Evolutionary conservation across 2,113 vertebrate species (phyloP).

Genomic region (Petroica traversi): DNA sequence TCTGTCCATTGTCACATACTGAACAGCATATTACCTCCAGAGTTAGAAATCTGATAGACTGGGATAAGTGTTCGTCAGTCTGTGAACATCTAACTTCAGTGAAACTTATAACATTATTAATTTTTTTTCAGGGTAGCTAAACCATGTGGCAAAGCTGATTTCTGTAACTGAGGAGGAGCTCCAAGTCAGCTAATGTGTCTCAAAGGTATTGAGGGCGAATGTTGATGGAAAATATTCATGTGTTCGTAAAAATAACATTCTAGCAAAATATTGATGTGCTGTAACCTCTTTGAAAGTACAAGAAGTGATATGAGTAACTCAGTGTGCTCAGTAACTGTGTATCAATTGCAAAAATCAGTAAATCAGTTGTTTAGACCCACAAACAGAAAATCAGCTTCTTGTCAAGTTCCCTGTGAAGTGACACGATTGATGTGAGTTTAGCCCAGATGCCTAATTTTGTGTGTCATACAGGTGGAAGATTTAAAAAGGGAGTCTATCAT

Average conservation of each 20-base stretch:
- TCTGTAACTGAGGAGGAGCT: neutral
- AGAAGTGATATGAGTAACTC: neutral
- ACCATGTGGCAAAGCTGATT: neutral
- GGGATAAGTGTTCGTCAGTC: neutral
- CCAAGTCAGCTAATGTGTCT: neutral
- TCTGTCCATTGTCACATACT: neutral
- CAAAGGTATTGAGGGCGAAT: neutral
- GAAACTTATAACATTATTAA: neutral
- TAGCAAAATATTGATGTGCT: neutral
- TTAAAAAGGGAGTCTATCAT: neutral
- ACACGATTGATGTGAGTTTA: neutral
- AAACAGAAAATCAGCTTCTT: neutral
- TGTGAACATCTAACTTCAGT: neutral
- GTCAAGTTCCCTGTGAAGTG: neutral
- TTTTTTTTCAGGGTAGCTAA: neutral
- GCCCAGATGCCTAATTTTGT: neutral
- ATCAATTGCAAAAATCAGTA: neutral
- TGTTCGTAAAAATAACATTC: neutral
- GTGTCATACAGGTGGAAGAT: neutral
- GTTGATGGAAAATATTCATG: neutral
- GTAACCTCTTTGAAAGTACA: neutral
- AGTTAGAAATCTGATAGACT: neutral
- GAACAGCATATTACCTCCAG: neutral
- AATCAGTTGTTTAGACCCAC: neutral
- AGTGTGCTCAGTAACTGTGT: neutral